These are phyloP conservation scores for Macrocentrus cingulum DNA, from an alignment of 1,140 invertebrate genomes.

Conservation along the genomic window DNA sequence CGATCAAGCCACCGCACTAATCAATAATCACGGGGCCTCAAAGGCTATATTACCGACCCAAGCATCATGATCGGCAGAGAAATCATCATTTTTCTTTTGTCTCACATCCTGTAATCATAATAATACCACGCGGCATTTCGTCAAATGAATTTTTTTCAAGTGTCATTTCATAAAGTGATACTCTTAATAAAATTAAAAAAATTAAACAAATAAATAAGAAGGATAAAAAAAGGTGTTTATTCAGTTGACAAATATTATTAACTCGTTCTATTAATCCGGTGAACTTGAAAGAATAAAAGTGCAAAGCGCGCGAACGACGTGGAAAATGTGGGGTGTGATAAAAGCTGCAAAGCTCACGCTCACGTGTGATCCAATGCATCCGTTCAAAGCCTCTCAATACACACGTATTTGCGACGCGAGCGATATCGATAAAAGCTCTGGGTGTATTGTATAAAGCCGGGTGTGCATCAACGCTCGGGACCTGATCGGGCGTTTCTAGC, in stretches of 20 bases:
- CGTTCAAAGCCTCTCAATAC: constrained; percentile 27
- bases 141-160: no score
- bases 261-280: no score
- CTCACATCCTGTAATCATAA: neutral
- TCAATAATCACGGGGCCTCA: constrained; percentile 41
- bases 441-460: constrained; percentile 54
- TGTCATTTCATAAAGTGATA: no score
- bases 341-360: constrained; percentile 46
- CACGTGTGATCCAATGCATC: constrained; percentile 9
- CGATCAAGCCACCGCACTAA: constrained; percentile 50
- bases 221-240: no score
- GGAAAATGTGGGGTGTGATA: constrained; percentile 61
- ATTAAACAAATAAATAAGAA: no score
- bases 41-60: neutral
- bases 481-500: constrained; percentile 24
- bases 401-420: constrained; percentile 23
- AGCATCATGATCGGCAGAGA: constrained; percentile 29
- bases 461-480: constrained; percentile 26
- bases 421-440: constrained; percentile 58
- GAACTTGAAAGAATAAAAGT: constrained; percentile 25
- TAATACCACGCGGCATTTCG: constrained; percentile 20
- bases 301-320: constrained; percentile 53
- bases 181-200: no score
- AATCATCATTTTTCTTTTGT: constrained; percentile 52
- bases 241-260: no score